Evolutionary conservation across 23 tunicate species (phyloP), one percentile per base, ranked within the genome.

Genomic region (Ciona savignyi): DNA sequence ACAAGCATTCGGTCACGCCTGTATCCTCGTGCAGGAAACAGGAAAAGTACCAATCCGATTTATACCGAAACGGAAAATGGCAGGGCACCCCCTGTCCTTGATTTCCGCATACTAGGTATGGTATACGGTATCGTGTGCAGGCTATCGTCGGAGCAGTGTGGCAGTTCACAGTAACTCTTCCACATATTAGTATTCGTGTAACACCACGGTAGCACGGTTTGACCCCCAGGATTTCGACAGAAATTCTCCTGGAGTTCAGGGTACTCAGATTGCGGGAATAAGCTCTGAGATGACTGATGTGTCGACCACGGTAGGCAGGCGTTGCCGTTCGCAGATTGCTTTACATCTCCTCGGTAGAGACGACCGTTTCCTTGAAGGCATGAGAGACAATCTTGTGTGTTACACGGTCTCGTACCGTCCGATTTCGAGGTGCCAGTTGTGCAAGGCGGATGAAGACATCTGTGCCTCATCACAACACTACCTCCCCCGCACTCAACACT

Each of bases 381-480:
- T 0, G 35, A 35, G 6, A 67, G 29, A 63, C 96, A 89, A 25
- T 65, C 51, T 28, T 89, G 85, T 23, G 83, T 78, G 42, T 89
- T 89, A 70, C 96, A 89, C 2, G 73, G 51, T 1, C 23, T 70
- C 11, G 1, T 3, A 3, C 35, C 66, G n/a, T 15, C 27, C 26
- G 15, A 0, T 62, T 3, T 27, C 9, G 27, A 31, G 11, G 27
- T 21, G 6, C 29, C 25, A 42, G 29, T 70, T 25, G 62, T 11
- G 51, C 96, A 89, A 9, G 96, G 96, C 15, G 78, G 85, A 51
- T 83, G 78, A n/a, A 78, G 71, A 61, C 96, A 89, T 11, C 62
- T 27, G 23, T 76, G 81, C 20, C 19, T 60, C 35, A 34, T 24
- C 2, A 79, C 48, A 34, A 70, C 34, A 25, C 33, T 15, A 20